Percentiles rank a stretch among this genome's conserved stretches.
Evolutionary conservation across 2,113 vertebrate genomes (phyloP).

Genomic region (Thalassarche chlororhynchos): DNA sequence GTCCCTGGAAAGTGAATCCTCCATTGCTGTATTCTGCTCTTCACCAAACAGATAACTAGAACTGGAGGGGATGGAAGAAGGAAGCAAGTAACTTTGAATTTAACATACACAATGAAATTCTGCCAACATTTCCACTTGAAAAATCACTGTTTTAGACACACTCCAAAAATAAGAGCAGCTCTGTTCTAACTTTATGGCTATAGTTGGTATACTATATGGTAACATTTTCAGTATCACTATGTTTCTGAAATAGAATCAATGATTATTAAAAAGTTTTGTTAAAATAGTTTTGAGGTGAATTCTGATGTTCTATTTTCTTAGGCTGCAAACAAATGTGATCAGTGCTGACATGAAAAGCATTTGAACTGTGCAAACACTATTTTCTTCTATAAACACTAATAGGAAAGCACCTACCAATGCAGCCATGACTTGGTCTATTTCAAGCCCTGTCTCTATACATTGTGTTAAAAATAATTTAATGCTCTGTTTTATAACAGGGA

Average conservation of each 20-base stretch:
- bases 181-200: background rate
- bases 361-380: background rate
- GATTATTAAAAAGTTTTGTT: background rate
- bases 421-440: background rate
- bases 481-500: background rate
- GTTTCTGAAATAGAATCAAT: background rate
- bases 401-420: background rate
- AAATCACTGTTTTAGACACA: background rate
- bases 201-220: background rate
- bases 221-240: background rate
- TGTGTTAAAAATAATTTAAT: constrained; percentile 9
- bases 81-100: background rate
- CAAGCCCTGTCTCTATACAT: background rate
- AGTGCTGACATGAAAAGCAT: background rate
- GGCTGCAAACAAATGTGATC: background rate
- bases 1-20: background rate
- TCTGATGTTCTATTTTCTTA: background rate
- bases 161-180: background rate
- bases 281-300: background rate
- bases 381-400: background rate
- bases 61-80: background rate
- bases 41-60: background rate
- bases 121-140: background rate
- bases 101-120: background rate
- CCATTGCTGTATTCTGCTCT: background rate